Evolutionary conservation across 2,797 vertebrate genomes (phyloP), one percentile per base, ranked within the genome.

Genomic region (Zalophus californianus): DNA sequence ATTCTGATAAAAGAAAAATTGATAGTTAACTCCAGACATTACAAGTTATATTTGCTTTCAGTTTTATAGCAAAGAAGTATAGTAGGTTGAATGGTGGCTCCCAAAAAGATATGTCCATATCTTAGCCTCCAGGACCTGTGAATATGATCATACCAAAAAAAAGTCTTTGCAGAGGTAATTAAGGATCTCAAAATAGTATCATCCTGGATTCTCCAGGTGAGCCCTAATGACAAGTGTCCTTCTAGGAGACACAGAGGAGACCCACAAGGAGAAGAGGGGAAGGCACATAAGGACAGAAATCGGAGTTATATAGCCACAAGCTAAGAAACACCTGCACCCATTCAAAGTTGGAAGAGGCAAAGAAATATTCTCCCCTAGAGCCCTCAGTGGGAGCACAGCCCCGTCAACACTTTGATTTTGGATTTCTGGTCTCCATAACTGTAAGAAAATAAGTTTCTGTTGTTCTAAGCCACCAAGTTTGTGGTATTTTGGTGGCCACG

Each of bases 121-220:
- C 86, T n/a, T 54, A 52, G 50, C 5, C 7, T 25, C 64, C 54
- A 60, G 38, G n/a, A 86, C n/a, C 54, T 64, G 21, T 82, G 60
- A 80, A 29, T 20, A 10, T 79, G 79, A 84, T 18, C 14, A 94
- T 62, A 58, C 3, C 21, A 38, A 41, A 77, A 58, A 90, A 32
- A 21, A 3, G 3, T 68, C 60, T 94, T 84, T 94, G 35, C 11
- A 72, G 10, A 84, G 77, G 2, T 56, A 93, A 96, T 64, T 44
- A 90, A 96, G 11, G 18, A 85, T 87, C 41, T 83, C 27, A 7
- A 93, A 68, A 83, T 58, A 89, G 87, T 41, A 90, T 70, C 18
- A 84, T 35, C 70, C 41, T 91, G 52, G 35, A 58, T 88, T 68
- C 50, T 85, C 58, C 32, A 91, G 58, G 41, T 77, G n/a, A 70